Evolutionary conservation across 2,888 invertebrate genomes (phyloP), one percentile per base, ranked within the genome.

Genomic region (Allygus modestus): DNA sequence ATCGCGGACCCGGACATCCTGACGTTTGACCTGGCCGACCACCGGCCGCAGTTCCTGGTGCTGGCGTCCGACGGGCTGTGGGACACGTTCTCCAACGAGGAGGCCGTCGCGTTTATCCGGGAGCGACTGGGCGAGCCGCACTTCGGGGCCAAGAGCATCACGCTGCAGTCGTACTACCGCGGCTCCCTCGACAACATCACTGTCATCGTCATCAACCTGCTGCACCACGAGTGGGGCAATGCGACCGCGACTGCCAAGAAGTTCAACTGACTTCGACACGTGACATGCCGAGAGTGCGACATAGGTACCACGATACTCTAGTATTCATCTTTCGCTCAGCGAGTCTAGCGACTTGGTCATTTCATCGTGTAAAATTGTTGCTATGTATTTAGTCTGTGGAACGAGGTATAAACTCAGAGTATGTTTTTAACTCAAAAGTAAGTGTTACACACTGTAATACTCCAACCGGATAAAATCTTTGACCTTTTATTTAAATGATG

Each of bases 171-270:
- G 17, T 97, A 96, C 90, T 95, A 96, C 89, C 94, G 97, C 88
- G 98, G 98, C 65, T 98, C 98, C 0, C 94, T 97, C 85, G 99
- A 99, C 92, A 99, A 99, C 91, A 98, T 99, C 85, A 98, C 98
- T 65, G 97, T 98, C 84, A 92, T 99, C 91, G 94, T 99, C 85
- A 96, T 98, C 85, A 95, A 96, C 91, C 95, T 98, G 89, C 92
- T 92, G 89, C 93, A 94, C 89, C 91, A 91, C 87, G 84, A 86
- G 33, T 87, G 85, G 85, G 54, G 73, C 20, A 73, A 75, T 17
- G 43, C 41, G 0, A 51, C 73, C 31, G 41, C 31, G 0, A 65
- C 51, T 28, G 37, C 54, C 11, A 82, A 75, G 31, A 83, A 83
- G 26, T 33, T 12, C 77, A 77, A 77, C n/a, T 77, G 17, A 51